Evolutionary conservation across 2,888 invertebrate genomes (phyloP).

Genomic region (Troides aeacus): DNA sequence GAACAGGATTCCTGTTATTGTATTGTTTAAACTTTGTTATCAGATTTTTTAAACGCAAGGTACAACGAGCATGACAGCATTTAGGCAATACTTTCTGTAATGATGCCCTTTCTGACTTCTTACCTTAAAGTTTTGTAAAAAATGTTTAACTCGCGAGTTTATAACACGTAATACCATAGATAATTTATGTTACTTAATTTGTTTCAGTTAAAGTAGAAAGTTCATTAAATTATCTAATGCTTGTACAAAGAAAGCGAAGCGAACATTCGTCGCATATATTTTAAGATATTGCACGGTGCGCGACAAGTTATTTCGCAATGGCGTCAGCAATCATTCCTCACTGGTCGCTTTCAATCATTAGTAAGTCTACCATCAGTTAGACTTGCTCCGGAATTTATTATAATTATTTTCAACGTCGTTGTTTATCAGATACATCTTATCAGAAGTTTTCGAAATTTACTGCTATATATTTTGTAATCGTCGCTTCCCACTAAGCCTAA

Average conservation of each 20-base stretch:
- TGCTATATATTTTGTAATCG: too few relatives aligned
- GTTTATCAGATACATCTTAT: too few relatives aligned
- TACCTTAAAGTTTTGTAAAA: too few relatives aligned
- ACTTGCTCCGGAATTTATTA: constrained; percentile 8
- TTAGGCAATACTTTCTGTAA: not conserved
- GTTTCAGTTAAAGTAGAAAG: too few relatives aligned
- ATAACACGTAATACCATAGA: too few relatives aligned
- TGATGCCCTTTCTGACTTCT: too few relatives aligned
- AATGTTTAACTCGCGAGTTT: too few relatives aligned
- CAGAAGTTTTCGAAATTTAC: too few relatives aligned
- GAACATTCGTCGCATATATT: constrained; percentile 31
- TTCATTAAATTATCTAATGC: constrained; percentile 3
- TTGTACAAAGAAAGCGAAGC: constrained; percentile 33
- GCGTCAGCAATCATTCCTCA: constrained; percentile 24
- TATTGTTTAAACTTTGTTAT: constrained; percentile 24
- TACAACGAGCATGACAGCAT: not conserved
- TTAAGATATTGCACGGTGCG: constrained; percentile 35
- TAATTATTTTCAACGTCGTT: not conserved
- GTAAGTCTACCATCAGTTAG: constrained; percentile 15
- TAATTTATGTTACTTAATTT: too few relatives aligned
- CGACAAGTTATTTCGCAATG: constrained; percentile 22
- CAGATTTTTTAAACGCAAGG: constrained; percentile 7
- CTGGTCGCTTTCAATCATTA: constrained; percentile 29
- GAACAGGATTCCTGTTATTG: constrained; percentile 18
- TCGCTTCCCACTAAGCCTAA: too few relatives aligned